Evolutionary conservation across 2,888 invertebrate genomes (phyloP).

Genomic region (Acheta domesticus): DNA sequence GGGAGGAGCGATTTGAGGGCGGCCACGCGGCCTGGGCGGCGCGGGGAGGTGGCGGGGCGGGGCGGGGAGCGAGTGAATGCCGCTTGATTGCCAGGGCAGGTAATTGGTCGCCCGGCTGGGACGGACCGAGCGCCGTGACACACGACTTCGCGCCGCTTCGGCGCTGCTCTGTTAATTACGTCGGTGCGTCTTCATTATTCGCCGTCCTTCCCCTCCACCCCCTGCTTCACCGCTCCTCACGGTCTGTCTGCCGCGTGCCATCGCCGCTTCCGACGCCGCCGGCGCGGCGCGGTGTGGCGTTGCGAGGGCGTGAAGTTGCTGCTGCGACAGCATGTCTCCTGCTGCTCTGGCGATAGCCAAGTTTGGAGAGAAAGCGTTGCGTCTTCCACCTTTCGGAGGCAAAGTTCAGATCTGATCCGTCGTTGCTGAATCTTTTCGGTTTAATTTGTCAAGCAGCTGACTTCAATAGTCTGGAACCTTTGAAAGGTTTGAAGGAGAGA

Average conservation of each 20-base stretch:
- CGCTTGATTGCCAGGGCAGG: slow-evolving; percentile 7
- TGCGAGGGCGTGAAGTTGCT: background rate
- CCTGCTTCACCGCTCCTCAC: background rate
- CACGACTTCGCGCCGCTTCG: background rate
- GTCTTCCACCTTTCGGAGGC: no score
- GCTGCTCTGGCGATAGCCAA: no score
- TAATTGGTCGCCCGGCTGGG: background rate
- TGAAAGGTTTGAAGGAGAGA: no score
- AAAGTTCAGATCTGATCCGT: no score
- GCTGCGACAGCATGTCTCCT: background rate
- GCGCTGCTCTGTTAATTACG: background rate
- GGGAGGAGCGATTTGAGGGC: no score
- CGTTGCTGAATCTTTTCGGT: no score
- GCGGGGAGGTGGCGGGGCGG: background rate
- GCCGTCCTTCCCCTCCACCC: background rate
- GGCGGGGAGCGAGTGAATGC: background rate
- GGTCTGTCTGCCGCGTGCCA: background rate
- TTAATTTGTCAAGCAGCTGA: no score
- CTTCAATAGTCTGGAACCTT: no score
- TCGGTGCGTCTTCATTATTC: background rate
- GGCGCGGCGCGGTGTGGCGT: background rate
- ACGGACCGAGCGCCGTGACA: background rate
- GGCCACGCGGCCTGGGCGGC: no score
- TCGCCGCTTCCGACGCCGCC: background rate
- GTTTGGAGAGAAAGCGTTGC: no score